A percentile compares a stretch with the other conserved stretches of the same genome.
These are phyloP conservation scores for Triplophysa bombifrons DNA, from an alignment of 2,797 vertebrate genomes.

Conservation along the genomic window DNA sequence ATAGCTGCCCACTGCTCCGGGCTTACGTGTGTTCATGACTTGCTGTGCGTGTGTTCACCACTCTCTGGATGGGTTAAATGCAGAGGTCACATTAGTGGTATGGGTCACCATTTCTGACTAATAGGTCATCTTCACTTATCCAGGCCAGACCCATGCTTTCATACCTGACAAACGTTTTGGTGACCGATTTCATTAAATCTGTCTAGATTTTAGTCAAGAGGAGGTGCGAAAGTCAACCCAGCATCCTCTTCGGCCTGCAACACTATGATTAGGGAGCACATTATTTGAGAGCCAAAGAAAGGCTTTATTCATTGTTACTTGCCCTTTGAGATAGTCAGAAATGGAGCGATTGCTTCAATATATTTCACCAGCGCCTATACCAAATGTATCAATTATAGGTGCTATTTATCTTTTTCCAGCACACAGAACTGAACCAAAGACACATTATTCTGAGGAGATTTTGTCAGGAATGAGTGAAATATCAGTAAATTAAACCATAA, in stretches of 20 bases:
- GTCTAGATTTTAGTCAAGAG: slow-evolving; percentile 44
- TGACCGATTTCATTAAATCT: slow-evolving; percentile 43
- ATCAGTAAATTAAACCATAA: background rate
- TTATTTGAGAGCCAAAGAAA: slow-evolving; percentile 6
- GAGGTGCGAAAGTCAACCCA: background rate
- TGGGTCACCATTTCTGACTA: too few species aligned
- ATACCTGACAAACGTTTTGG: slow-evolving; percentile 41
- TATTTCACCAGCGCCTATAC: slow-evolving; percentile 5
- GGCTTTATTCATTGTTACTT: slow-evolving; percentile 40
- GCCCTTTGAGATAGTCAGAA: slow-evolving; percentile 27
- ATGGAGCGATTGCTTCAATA: slow-evolving; percentile 18
- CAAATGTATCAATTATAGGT: slow-evolving; percentile 5
- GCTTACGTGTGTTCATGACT: too few species aligned
- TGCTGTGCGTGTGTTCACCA: too few species aligned
- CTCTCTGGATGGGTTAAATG: too few species aligned
- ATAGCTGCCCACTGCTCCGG: too few species aligned
- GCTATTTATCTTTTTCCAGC: background rate
- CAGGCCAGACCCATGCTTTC: slow-evolving; percentile 46
- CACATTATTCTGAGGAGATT: background rate
- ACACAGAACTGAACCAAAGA: slow-evolving; percentile 12
- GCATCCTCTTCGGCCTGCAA: slow-evolving; percentile 4
- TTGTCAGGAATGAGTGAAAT: slow-evolving; percentile 36
- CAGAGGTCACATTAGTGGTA: too few species aligned
- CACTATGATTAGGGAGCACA: background rate
- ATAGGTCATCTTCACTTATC: too few species aligned